Conservation (phyloP, 2,888 invertebrate genomes). For the Adineta ricciae region DNA sequence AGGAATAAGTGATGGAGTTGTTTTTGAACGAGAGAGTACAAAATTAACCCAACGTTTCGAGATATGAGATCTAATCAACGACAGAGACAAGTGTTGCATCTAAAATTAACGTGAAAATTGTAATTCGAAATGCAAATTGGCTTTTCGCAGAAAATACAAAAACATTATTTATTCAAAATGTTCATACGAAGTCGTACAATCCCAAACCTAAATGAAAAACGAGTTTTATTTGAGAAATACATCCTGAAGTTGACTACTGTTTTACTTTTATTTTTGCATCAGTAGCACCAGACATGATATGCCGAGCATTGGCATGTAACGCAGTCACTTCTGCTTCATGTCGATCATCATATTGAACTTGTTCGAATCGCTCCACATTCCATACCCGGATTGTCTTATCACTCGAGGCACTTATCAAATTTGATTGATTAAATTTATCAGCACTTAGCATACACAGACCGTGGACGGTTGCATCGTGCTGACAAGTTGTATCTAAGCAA, state of each 20-base stretch:
- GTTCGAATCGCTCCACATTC: background rate
- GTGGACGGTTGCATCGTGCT: background rate
- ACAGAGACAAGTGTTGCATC: background rate
- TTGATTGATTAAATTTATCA: background rate
- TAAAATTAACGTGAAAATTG: background rate
- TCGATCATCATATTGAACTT: background rate
- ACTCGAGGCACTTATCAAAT: conserved; percentile 1
- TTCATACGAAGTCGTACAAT: background rate
- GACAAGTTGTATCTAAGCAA: background rate
- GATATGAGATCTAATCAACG: background rate
- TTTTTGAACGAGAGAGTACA: background rate
- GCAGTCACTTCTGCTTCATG: conserved; percentile 15
- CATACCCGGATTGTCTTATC: background rate
- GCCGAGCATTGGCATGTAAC: background rate
- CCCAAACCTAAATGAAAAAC: background rate
- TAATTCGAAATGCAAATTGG: no score
- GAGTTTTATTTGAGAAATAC: no score
- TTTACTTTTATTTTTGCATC: conserved; percentile 1
- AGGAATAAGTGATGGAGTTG: background rate
- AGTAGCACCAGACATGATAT: background rate
- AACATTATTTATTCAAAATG: background rate
- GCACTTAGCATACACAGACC: background rate
- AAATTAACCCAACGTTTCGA: background rate
- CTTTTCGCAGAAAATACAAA: background rate
- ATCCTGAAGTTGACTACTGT: no score